Evolutionary conservation across 2,888 invertebrate species (phyloP), one percentile per base, ranked within the genome.

Genomic region (Microctonus brassicae): DNA sequence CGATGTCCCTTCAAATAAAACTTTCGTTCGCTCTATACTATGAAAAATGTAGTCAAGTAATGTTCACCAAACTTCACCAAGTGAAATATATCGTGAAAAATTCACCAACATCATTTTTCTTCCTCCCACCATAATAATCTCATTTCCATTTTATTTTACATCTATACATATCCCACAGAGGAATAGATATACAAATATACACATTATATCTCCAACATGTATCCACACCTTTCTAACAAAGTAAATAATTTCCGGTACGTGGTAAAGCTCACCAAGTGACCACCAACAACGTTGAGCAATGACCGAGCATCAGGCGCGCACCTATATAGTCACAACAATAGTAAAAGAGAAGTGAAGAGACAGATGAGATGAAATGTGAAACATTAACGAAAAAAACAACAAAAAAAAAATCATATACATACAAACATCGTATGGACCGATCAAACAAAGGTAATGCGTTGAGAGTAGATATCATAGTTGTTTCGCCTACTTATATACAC

Each of bases 241-340:
- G 52, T 53, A 65, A 65, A 70, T 55, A 65, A 70, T 70, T 76
- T 65, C 71, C 69, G 69, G 68, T 70, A 70, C 58, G 55, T 11
- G 34, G 52, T 64, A 36, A n/a, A 61, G 17, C 24, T 53, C 20
- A 61, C 69, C 34, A 53, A 26, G 34, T 70, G 70, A 71, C 62
- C 62, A 71, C 62, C 66, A 66, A 65, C 70, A 70, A 70, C 65
- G 65, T 58, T 47, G 60, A 65, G 57, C 70, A 70, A 76, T 75
- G 73, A 75, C 73, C 70, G 63, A 17, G 20, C 58, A 70, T 64
- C 60, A 47, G 55, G 55, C 60, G 11, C 36, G 39, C 52, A 29
- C 33, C 24, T 17, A 33, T 42, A 57, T 13, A 29, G 60, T 47
- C 13, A 13, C 33, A 64, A 33, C 52, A 52, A 57, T 36, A 17